These are phyloP conservation scores for Carterocephalus palaemon DNA, from an alignment of 2,888 invertebrate genomes.

Conservation along the genomic window DNA sequence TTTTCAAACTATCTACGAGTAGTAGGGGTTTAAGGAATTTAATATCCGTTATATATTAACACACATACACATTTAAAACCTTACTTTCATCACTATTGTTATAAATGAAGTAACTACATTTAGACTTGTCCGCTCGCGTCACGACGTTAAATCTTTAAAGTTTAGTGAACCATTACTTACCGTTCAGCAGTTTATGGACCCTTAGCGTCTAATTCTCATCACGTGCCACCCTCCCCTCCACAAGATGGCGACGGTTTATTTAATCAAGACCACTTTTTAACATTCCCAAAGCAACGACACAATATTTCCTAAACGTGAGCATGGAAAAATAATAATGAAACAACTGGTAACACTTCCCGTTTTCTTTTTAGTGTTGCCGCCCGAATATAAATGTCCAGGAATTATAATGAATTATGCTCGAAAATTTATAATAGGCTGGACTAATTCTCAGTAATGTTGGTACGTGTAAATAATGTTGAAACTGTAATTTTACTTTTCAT, in stretches of 20 bases:
- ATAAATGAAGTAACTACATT: constrained; percentile 12
- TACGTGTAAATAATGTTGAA: too few relatives aligned
- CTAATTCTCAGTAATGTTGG: constrained; percentile 7
- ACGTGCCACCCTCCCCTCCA: constrained; percentile 49
- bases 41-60: too few relatives aligned
- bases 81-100: too few relatives aligned
- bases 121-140: not conserved
- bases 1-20: too few relatives aligned
- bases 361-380: constrained; percentile 37
- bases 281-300: constrained; percentile 58
- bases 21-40: too few relatives aligned
- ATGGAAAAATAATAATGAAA: constrained; percentile 41
- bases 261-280: constrained; percentile 75
- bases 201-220: constrained; percentile 57
- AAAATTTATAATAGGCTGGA: constrained; percentile 15
- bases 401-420: constrained; percentile 20
- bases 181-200: constrained; percentile 43
- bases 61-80: too few relatives aligned
- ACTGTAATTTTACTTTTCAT: too few relatives aligned
- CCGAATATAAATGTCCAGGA: constrained; percentile 32
- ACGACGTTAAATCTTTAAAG: constrained; percentile 37
- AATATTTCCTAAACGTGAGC: constrained; percentile 54
- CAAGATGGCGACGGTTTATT: constrained; percentile 66
- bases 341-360: constrained; percentile 43
- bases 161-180: constrained; percentile 45